Conservation (phyloP, 2,113 vertebrate species). For the Thomomys bottae region DNA sequence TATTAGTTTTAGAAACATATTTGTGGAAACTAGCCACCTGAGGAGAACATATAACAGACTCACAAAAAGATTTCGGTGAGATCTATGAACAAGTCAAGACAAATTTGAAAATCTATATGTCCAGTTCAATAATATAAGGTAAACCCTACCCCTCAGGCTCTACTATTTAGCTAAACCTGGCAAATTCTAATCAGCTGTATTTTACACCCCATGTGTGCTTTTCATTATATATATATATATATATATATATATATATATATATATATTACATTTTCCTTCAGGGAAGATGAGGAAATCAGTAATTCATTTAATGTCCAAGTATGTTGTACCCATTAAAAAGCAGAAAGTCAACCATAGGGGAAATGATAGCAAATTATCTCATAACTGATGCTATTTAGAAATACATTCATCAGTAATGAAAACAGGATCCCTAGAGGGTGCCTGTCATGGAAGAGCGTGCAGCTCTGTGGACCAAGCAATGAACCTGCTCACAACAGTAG, state of each 20-base stretch:
- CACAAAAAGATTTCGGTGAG: neutral
- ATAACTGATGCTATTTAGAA: slow-evolving; percentile 40
- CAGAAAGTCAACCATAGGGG: slow-evolving; percentile 17
- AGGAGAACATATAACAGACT: neutral
- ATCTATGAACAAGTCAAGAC: neutral
- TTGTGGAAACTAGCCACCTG: neutral
- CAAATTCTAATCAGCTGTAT: neutral
- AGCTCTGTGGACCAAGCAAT: neutral
- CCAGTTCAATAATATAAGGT: neutral
- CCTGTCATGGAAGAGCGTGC: accelerated
- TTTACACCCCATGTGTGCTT: neutral
- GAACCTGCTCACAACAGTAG: neutral
- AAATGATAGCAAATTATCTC: slow-evolving; percentile 51
- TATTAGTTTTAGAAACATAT: slow-evolving; percentile 39
- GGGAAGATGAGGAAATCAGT: slow-evolving; percentile 33
- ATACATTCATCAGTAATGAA: neutral
- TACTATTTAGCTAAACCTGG: neutral
- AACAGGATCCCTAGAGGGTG: neutral
- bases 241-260: neutral
- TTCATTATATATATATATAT: neutral
- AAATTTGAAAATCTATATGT: neutral
- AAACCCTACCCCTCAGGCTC: neutral
- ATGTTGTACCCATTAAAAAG: neutral
- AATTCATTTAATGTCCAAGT: neutral
- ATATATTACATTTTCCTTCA: neutral